phyloP scores from a whole-genome alignment of 2,888 invertebrate species.

The Plagodis dolabraria region DNA sequence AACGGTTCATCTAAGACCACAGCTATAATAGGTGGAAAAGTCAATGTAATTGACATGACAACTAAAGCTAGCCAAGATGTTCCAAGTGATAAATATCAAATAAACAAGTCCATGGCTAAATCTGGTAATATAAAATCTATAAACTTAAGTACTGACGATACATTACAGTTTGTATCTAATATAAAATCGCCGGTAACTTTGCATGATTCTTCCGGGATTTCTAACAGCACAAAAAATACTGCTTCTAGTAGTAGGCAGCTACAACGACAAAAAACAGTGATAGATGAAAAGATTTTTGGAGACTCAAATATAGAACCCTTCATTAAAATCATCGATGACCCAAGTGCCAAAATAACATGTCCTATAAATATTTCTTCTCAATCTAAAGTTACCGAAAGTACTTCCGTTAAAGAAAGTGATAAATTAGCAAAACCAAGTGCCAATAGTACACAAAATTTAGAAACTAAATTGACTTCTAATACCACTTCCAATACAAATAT shows the following conservation, averaged over 20 bases:
- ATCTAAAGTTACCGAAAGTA: conserved; percentile 28
- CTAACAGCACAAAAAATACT: conserved; percentile 22
- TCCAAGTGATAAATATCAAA: conserved; percentile 18
- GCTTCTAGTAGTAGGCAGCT: conserved; percentile 48
- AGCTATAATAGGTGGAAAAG: conserved; percentile 13
- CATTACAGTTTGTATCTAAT: conserved; percentile 7
- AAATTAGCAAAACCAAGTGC: conserved; percentile 39
- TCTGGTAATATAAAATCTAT: conserved; percentile 3
- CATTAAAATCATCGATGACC: conserved; percentile 21
- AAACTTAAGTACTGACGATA: conserved; percentile 2
- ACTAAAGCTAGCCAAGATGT: conserved; percentile 11
- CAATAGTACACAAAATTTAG: conserved; percentile 34
- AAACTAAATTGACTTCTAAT: conserved; percentile 21
- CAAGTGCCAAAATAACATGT: conserved; percentile 22
- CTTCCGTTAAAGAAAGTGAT: conserved; percentile 33
- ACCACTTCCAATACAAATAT: conserved; percentile 20
- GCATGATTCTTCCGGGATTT: conserved; percentile 5
- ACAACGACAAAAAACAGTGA: conserved; percentile 55
- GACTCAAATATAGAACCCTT: conserved; percentile 33
- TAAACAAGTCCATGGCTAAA: neutral
- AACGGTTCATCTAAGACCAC: conserved; percentile 20
- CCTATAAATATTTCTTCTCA: conserved; percentile 18
- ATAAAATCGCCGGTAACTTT: conserved; percentile 15
- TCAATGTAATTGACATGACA: conserved; percentile 14
- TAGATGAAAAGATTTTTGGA: conserved; percentile 40